Percentiles rank a stretch among this genome's conserved stretches.
phyloP scores from a whole-genome alignment of 64 coral and sea anemone species.

The Astreopora myriophthalma region DNA sequence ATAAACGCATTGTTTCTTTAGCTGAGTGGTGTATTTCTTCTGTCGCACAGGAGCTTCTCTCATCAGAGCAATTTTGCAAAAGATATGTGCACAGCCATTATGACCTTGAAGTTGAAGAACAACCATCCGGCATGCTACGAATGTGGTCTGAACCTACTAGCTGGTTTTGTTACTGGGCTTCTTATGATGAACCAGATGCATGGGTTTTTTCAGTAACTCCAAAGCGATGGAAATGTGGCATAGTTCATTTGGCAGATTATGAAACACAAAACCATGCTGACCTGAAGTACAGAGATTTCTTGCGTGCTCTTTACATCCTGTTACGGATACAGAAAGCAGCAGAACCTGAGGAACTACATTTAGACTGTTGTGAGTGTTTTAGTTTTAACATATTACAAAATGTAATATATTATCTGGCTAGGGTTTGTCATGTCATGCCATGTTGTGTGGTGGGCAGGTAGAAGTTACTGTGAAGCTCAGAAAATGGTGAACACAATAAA shows the following conservation, averaged over 20 bases:
- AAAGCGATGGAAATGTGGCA: constrained; percentile 66
- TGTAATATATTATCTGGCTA: neutral
- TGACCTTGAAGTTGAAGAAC: constrained; percentile 49
- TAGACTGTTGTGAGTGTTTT: constrained; percentile 50
- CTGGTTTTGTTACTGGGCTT: constrained; percentile 33
- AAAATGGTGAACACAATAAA: too few species aligned
- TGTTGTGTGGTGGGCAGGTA: neutral
- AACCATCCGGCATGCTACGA: constrained; percentile 16
- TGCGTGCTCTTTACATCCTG: constrained; percentile 43
- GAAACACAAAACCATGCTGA: constrained; percentile 3
- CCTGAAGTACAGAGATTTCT: constrained; percentile 61
- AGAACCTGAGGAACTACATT: constrained; percentile 13
- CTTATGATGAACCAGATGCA: neutral
- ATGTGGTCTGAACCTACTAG: neutral
- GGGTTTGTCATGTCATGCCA: neutral
- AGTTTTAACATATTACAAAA: neutral
- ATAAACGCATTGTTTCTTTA: too few species aligned
- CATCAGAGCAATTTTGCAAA: constrained; percentile 50
- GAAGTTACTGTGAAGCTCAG: too few species aligned
- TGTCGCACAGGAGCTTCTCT: neutral
- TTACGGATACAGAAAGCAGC: constrained; percentile 32
- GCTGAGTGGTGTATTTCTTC: neutral
- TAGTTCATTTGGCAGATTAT: constrained; percentile 66
- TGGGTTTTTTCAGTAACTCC: constrained; percentile 58
- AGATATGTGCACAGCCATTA: constrained; percentile 10